Conservation (phyloP, 2,888 invertebrate genomes). For the Harpalus rubripes region DNA sequence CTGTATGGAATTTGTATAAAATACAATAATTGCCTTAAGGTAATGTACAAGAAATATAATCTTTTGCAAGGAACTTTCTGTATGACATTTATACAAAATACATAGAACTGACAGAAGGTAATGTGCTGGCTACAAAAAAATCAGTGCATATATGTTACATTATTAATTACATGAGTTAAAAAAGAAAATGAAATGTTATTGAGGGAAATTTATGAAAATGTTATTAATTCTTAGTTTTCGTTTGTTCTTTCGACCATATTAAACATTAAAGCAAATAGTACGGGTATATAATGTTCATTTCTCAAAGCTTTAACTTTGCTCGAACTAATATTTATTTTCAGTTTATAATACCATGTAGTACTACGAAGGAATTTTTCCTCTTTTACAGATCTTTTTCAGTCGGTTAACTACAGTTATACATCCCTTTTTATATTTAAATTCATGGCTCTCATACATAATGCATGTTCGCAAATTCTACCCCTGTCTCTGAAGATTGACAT, state of each 20-base stretch:
- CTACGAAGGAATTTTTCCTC: not conserved
- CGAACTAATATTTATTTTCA: conserved; percentile 1
- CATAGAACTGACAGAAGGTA: no score
- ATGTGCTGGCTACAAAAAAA: no score
- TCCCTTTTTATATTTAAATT: conserved; percentile 53
- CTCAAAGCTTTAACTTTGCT: conserved; percentile 1
- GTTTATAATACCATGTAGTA: not conserved
- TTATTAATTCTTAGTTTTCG: not conserved
- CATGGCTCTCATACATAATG: conserved; percentile 54
- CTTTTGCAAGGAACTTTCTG: no score
- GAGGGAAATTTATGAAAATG: not conserved
- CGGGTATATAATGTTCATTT: not conserved
- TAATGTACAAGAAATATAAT: no score
- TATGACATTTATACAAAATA: no score
- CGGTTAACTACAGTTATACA: conserved; percentile 35
- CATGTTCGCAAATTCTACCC: conserved; percentile 30
- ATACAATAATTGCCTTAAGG: no score
- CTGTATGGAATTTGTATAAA: no score
- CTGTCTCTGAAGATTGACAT: conserved; percentile 34
- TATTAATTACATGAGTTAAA: not conserved
- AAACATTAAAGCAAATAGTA: no score
- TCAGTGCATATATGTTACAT: not conserved
- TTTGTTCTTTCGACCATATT: not conserved
- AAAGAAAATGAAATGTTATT: not conserved
- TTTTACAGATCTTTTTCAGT: conserved; percentile 17